Evolutionary conservation across 1,140 invertebrate species (phyloP).

Genomic region (Apocrypta bakeri): DNA sequence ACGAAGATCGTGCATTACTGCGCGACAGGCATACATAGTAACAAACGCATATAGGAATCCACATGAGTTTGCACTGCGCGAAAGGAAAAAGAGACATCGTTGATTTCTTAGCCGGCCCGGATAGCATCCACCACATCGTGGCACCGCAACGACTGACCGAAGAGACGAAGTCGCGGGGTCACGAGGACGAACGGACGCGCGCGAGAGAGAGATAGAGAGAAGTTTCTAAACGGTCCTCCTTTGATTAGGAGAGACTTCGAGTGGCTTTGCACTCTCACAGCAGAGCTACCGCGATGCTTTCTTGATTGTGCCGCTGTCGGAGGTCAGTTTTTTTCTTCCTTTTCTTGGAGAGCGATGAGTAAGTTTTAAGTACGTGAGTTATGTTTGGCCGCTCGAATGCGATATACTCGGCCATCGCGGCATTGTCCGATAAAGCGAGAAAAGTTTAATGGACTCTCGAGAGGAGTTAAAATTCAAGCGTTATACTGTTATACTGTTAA

Average conservation of each 20-base stretch:
- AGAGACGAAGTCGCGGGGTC: slow-evolving; percentile 57
- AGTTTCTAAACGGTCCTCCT: slow-evolving; percentile 60
- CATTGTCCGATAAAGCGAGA: slow-evolving; percentile 19
- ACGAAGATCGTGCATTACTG: not conserved
- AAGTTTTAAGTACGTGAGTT: slow-evolving; percentile 16
- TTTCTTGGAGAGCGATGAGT: not conserved
- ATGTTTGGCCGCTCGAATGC: not conserved
- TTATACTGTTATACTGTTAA: not conserved
- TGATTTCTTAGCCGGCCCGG: not conserved
- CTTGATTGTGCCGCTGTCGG: not conserved
- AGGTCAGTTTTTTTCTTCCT: slow-evolving; percentile 5
- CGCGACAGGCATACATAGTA: not conserved
- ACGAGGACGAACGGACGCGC: slow-evolving; percentile 56
- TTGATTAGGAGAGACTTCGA: slow-evolving; percentile 19
- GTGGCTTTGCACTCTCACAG: not conserved
- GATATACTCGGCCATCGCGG: not conserved
- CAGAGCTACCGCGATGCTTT: slow-evolving; percentile 2
- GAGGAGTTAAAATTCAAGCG: not conserved
- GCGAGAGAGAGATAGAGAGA: not conserved
- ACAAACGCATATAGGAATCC: not conserved
- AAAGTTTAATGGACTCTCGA: not conserved
- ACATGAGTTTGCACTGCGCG: not conserved
- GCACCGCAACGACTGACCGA: not conserved
- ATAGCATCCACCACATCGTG: not conserved
- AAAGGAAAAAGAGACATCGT: not conserved